Evolutionary conservation across 2,888 invertebrate genomes (phyloP).

Genomic region (Helleia helle): DNA sequence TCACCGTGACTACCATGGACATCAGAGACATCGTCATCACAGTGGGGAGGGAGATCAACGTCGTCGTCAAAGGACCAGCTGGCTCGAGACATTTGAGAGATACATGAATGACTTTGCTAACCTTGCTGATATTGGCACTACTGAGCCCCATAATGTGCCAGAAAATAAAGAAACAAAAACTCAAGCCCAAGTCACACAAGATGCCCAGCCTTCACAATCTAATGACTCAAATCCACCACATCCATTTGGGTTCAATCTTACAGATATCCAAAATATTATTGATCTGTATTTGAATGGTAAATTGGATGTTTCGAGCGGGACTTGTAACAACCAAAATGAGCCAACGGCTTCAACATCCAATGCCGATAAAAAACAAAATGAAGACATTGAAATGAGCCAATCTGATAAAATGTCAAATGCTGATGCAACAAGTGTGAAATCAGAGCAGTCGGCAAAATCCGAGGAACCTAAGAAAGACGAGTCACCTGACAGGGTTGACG

Average conservation of each 20-base stretch:
- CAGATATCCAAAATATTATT: no score
- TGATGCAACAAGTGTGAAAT: conserved; percentile 18
- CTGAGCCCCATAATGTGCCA: conserved; percentile 25
- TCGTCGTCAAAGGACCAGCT: conserved; percentile 34
- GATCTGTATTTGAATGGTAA: no score
- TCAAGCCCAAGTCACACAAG: no score
- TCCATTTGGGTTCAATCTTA: conserved; percentile 19
- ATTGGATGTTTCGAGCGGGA: not conserved
- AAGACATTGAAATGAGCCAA: conserved; percentile 35
- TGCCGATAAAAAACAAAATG: conserved; percentile 2
- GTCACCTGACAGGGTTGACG: conserved; percentile 45
- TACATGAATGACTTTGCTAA: conserved; percentile 72
- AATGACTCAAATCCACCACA: conserved; percentile 16
- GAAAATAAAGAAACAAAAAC: conserved; percentile 18
- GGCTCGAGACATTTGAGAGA: conserved; percentile 61
- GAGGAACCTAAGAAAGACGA: conserved; percentile 28
- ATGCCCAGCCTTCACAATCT: conserved; percentile 7
- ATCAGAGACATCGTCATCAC: conserved; percentile 25
- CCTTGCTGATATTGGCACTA: conserved; percentile 55
- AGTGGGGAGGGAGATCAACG: conserved; percentile 26
- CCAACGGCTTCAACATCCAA: conserved; percentile 8
- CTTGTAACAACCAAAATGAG: not conserved
- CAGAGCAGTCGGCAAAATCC: conserved; percentile 22
- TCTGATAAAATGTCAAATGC: conserved; percentile 23
- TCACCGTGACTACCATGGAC: conserved; percentile 23